Base-by-base conservation (phyloP, 2,113 vertebrate species). In the Malurus cyaneus region DNA sequence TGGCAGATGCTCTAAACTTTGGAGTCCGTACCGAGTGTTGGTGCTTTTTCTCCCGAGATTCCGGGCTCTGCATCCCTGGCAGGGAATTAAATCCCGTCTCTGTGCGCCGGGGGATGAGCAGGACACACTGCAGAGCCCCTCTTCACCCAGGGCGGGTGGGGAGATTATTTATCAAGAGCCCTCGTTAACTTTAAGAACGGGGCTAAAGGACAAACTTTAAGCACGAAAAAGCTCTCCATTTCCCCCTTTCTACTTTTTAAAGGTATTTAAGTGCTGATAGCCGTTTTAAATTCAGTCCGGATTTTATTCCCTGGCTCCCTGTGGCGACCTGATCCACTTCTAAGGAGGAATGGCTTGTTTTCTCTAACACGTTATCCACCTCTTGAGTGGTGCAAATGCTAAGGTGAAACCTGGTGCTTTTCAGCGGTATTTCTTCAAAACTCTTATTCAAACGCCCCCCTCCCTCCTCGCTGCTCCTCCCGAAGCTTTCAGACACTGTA, bases 301-400 rank as follows among this genome's bases (percentile, higher is more conserved):
- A 87, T 74, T 96, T 93, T 92, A 91, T 89, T 91, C 90, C 54
- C 64, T 59, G 80, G 83, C 79, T 96, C 93, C 96, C 95, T 57
- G 96, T 62, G 76, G 85, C 36, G 93, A 96, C 89, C 65, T 87
- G 92, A 96, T 91, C 88, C 92, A 70, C 59, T 97, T 96, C 91
- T 95, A 57, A 91, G 76, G 86, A 96, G 91, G 42, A 70, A 69
- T 71, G 81, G 80, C 92, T 97, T 96, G 86, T 96, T 97, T 97
- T 93, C 93, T 81, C 56, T 92, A 76, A 87, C 94, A 65, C 81
- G 77, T 92, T 95, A 94, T 87, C 94, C 80, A 64, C 92, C 86
- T 86, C 79, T 92, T 54, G 91, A 96, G 89, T 91, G 95, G 89
- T 32, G 50, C 90, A 86, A 94, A 96, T 78, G 77, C 84, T 80